Percentiles rank a stretch among this genome's conserved stretches.
Conservation (phyloP, 2,113 vertebrate species). For the Dipodomys stephensi region DNA sequence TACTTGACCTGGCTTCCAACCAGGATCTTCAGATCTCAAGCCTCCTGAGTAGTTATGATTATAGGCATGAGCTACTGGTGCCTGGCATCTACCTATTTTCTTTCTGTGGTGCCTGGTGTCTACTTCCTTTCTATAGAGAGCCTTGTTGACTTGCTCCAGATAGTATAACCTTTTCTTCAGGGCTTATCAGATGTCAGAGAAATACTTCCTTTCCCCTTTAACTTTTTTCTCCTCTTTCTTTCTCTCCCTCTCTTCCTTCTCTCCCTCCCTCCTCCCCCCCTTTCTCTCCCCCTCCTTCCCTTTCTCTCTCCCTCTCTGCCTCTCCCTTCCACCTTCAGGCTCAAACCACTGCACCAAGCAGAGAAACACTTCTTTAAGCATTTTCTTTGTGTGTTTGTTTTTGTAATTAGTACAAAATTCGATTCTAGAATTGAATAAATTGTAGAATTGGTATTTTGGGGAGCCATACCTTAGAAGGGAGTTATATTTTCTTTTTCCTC, state of each 20-base stretch:
- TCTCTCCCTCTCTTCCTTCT: not conserved
- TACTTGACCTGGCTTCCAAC: too few relatives aligned
- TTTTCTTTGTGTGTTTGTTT: constrained; percentile 40
- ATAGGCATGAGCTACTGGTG: too few relatives aligned
- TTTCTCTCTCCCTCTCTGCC: too few relatives aligned
- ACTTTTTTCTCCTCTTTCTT: not conserved
- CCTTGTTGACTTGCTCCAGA: not conserved
- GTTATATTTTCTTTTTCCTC: not conserved
- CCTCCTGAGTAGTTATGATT: too few relatives aligned
- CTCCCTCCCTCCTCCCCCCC: not conserved
- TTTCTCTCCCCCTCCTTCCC: not conserved
- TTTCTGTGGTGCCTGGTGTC: too few relatives aligned
- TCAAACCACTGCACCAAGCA: not conserved
- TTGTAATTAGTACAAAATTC: constrained; percentile 25
- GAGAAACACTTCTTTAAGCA: not conserved
- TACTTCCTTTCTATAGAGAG: not conserved
- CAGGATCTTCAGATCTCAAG: too few relatives aligned
- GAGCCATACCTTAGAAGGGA: constrained; percentile 22
- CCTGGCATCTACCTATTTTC: too few relatives aligned
- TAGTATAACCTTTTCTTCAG: not conserved
- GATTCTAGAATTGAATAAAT: not conserved
- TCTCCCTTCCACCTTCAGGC: too few relatives aligned
- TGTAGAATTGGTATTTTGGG: not conserved
- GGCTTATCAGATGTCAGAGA: not conserved
- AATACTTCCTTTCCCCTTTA: not conserved